Conservation (phyloP, 2,113 vertebrate genomes). For the Ictalurus furcatus region DNA sequence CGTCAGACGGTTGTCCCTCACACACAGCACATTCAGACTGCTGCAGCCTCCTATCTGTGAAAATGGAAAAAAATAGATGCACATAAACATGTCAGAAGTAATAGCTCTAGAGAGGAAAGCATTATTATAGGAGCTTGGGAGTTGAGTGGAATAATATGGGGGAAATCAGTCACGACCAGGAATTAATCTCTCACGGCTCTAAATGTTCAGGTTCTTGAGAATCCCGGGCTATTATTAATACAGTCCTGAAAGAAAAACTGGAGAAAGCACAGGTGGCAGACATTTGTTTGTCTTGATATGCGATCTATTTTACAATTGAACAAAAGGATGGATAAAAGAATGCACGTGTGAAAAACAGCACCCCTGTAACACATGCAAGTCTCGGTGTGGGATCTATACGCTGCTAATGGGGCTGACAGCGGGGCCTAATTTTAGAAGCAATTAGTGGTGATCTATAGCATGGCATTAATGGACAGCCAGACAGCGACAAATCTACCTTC, state of each 20-base stretch:
- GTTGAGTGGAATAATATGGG: background rate
- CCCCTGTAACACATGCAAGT: background rate
- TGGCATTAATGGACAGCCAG: conserved; percentile 30
- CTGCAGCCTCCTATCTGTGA: conserved; percentile 90
- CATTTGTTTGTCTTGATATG: background rate
- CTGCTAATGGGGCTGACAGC: conserved; percentile 50
- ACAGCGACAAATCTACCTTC: background rate
- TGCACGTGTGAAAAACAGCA: background rate
- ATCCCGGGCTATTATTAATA: background rate
- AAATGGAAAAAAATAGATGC: background rate
- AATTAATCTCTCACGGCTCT: background rate
- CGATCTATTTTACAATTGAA: background rate
- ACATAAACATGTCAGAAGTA: background rate
- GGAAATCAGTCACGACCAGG: background rate
- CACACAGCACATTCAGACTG: conserved; percentile 90
- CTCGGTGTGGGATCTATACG: conserved; percentile 36
- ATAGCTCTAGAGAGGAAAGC: background rate
- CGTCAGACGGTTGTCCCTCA: conserved; percentile 89
- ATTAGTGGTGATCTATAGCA: conserved; percentile 50
- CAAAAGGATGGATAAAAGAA: background rate
- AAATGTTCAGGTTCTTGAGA: background rate
- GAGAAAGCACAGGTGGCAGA: background rate
- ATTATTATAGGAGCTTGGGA: background rate
- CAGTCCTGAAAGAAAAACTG: background rate
- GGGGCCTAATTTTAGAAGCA: conserved; percentile 63